These are phyloP conservation scores for Anguilla japonica DNA, from an alignment of 2,113 vertebrate genomes.

Conservation along the genomic window DNA sequence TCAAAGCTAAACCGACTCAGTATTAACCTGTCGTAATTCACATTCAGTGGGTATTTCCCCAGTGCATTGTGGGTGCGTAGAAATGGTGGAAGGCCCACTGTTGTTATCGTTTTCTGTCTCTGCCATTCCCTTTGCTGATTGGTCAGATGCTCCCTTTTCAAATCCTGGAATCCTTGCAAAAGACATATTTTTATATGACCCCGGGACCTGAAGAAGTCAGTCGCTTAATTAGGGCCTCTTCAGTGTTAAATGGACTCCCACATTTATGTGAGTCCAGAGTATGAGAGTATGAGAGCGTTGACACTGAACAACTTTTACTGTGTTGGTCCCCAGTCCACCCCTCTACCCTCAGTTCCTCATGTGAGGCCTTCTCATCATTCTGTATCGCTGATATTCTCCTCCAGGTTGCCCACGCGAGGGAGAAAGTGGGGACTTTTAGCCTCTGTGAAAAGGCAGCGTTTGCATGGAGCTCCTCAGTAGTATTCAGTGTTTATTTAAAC, in stretches of 20 bases:
- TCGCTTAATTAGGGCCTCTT: no score
- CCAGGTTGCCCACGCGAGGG: no score
- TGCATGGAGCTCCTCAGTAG: not conserved
- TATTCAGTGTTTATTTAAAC: no score
- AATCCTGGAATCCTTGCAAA: no score
- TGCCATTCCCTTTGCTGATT: not conserved
- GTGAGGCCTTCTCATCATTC: not conserved
- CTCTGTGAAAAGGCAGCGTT: not conserved
- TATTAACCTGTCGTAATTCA: not conserved
- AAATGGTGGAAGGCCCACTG: not conserved
- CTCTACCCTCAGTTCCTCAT: not conserved
- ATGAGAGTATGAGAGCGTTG: no score
- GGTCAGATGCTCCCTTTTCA: not conserved
- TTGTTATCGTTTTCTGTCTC: not conserved
- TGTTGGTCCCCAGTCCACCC: not conserved
- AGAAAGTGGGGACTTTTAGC: not conserved
- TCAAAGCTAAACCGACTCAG: not conserved
- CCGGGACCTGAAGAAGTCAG: no score
- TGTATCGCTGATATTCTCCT: no score
- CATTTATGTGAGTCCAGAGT: no score
- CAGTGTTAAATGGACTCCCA: no score
- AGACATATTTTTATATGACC: no score
- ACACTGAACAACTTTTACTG: no score
- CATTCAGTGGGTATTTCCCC: no score
- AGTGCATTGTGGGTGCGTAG: not conserved